A percentile compares a stretch with the other conserved stretches of the same genome.
These are phyloP conservation scores for Acanthis flammea DNA, from an alignment of 2,797 vertebrate species.

Conservation along the genomic window DNA sequence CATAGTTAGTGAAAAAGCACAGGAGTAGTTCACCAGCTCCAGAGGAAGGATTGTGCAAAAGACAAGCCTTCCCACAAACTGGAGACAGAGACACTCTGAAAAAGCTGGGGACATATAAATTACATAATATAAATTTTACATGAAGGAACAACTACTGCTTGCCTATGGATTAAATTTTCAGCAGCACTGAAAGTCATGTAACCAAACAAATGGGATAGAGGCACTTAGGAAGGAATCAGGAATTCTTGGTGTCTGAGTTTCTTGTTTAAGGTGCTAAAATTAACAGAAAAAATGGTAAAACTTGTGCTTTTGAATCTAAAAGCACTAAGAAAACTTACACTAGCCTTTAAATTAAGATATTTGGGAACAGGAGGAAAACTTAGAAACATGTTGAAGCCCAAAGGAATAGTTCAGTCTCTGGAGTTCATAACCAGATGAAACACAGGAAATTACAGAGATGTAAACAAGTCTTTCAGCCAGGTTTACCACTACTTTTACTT, in stretches of 20 bases:
- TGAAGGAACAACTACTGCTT: not conserved
- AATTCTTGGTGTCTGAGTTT: not conserved
- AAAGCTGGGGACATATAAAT: not conserved
- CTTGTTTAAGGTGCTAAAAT: not conserved
- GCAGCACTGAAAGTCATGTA: not conserved
- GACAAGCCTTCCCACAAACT: not conserved
- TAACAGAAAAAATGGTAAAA: not conserved
- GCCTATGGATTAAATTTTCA: not conserved
- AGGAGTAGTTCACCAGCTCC: not conserved
- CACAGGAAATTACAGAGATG: slow-evolving; percentile 58
- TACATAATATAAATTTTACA: not conserved
- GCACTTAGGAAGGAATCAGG: not conserved
- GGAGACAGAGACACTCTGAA: not conserved
- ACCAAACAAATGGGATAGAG: not conserved
- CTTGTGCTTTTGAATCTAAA: not conserved
- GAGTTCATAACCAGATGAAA: slow-evolving; percentile 50
- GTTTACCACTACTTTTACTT: slow-evolving; percentile 39
- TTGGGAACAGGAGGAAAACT: slow-evolving; percentile 14
- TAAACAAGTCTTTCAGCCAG: slow-evolving; percentile 55
- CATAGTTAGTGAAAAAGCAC: not conserved
- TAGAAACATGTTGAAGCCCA: slow-evolving; percentile 1
- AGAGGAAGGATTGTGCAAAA: not conserved
- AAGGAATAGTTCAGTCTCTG: slow-evolving; percentile 15
- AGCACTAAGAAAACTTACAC: not conserved
- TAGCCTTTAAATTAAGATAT: not conserved